Evolutionary conservation across 2,888 invertebrate species (phyloP).

Genomic region (Leptothorax acervorum): DNA sequence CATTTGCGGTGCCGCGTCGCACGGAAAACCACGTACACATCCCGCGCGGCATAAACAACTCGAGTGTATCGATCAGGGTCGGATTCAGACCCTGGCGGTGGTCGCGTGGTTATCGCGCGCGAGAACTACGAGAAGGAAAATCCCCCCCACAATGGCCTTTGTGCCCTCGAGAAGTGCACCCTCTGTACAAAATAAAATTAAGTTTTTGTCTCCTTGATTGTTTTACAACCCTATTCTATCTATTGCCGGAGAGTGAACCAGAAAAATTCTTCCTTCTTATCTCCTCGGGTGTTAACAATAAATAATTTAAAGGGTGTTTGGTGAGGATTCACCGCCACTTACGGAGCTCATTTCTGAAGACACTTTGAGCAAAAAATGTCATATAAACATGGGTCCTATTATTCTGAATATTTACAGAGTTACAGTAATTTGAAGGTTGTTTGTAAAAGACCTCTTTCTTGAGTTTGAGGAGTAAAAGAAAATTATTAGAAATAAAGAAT

Average conservation of each 20-base stretch:
- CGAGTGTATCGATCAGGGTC: constrained; percentile 52
- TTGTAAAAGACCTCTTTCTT: too few relatives aligned
- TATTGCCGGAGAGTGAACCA: too few relatives aligned
- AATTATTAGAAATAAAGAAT: too few relatives aligned
- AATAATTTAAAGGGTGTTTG: neutral
- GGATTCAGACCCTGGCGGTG: constrained; percentile 21
- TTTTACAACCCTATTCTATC: neutral
- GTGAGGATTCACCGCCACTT: too few relatives aligned
- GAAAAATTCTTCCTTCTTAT: neutral
- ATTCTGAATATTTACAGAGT: too few relatives aligned
- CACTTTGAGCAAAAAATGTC: too few relatives aligned
- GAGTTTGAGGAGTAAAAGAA: too few relatives aligned
- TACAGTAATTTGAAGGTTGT: too few relatives aligned
- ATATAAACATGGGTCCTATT: too few relatives aligned
- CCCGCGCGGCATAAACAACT: constrained; percentile 50
- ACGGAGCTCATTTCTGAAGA: too few relatives aligned
- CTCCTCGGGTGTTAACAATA: too few relatives aligned
- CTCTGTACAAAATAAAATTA: constrained; percentile 15
- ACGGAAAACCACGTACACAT: constrained; percentile 49
- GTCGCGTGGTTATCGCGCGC: constrained; percentile 36
- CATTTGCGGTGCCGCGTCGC: constrained; percentile 49
- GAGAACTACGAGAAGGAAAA: neutral
- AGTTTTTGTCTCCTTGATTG: constrained; percentile 1
- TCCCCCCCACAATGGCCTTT: constrained; percentile 7
- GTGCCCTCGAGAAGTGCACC: neutral